Conservation (phyloP, 2,797 vertebrate species). For the Spinibarbus caldwelli region DNA sequence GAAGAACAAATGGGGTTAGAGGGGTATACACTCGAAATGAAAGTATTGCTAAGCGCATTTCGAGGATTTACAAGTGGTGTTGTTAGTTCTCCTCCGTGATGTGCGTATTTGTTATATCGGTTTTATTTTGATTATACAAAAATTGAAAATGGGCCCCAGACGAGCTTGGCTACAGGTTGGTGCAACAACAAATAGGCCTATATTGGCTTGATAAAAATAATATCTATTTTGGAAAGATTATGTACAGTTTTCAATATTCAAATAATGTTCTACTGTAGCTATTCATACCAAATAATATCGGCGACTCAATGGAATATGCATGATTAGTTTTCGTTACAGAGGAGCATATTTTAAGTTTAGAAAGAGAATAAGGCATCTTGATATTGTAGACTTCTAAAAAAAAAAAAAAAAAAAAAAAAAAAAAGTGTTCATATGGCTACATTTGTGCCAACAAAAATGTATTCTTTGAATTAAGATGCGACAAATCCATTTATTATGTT, state of each 20-base stretch:
- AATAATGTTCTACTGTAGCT: neutral
- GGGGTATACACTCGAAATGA: neutral
- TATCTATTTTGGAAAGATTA: neutral
- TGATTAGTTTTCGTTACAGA: neutral
- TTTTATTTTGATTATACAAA: slow-evolving; percentile 41
- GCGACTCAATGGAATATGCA: neutral
- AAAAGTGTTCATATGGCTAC: neutral
- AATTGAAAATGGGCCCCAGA: slow-evolving; percentile 36
- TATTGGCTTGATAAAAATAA: slow-evolving; percentile 9
- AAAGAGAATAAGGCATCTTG: neutral
- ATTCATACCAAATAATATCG: neutral
- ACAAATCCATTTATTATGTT: neutral
- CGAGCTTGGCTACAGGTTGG: slow-evolving; percentile 29
- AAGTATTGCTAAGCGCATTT: slow-evolving; percentile 6
- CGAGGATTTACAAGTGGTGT: slow-evolving; percentile 1
- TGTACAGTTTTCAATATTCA: neutral
- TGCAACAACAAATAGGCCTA: neutral
- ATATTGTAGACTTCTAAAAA: neutral
- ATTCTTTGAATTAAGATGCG: neutral
- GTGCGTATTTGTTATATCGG: slow-evolving; percentile 10
- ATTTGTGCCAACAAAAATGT: neutral
- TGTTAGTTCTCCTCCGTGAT: slow-evolving; percentile 29
- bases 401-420: too few relatives aligned
- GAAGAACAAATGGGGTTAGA: neutral
- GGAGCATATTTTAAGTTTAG: neutral